Base-by-base conservation (phyloP, 2,797 vertebrate genomes). In the Liparis tanakae region DNA sequence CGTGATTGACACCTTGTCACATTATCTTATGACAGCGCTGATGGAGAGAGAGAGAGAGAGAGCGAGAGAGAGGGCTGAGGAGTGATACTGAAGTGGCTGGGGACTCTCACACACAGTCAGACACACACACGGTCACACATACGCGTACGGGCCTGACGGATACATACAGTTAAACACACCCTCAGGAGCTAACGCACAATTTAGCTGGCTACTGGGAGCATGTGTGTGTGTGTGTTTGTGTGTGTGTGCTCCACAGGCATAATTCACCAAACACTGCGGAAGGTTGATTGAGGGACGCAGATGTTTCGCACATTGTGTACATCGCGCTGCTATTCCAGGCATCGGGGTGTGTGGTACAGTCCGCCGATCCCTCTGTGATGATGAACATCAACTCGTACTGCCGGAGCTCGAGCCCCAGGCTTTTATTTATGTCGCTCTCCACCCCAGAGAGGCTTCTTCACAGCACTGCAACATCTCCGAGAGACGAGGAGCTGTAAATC, bases 1-100 rank as follows among this genome's bases (percentile, higher is more conserved):
- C 55, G 41, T 94, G 95, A 95, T 92, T 95, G 95, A 94, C 94
- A 91, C 80, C 72, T 81, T 91, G 93, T 95, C 94, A 94, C 88
- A 91, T 94, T 93, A 91, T 93, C 87, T 94, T 88, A 92, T 89
- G 90, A 91, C 85, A 87, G 85, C 53, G 37, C 82, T 84, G 77
- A 81, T 89, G 87, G 89, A 91, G 87, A 87, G 85, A 53, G 20
- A 82, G 80, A 78, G 85, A 30, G 25, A 30, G 25, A 30, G 25
- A 30, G 25, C 2, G 25, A 30, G 25, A 30, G 20, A 82, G 80
- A 78, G 85, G 56, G 78, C 81, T 48, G 80, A 87, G 85, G 84
- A 89, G 85, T 79, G 84, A 91, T 92, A 91, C 94, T 90, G 90
- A 94, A 92, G 92, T 92, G 94, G 91, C 90, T 91, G 83, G 92